Evolutionary conservation across 2,113 vertebrate species (phyloP).

Genomic region (Sminthopsis crassicaudata): DNA sequence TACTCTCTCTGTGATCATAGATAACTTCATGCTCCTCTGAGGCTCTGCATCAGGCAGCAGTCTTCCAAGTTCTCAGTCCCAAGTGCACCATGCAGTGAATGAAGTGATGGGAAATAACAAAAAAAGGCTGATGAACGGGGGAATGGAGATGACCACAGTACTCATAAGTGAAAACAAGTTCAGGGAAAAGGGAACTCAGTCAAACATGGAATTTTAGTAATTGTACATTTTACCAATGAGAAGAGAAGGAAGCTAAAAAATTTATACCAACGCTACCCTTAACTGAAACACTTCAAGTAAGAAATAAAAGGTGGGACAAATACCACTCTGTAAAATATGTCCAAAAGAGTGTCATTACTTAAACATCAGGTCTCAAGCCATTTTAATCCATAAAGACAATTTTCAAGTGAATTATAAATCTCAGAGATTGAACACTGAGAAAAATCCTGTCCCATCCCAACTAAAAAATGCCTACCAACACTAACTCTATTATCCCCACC

Average conservation of each 20-base stretch:
- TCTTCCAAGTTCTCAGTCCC: neutral
- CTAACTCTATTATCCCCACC: neutral
- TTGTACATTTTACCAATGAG: neutral
- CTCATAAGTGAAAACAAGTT: neutral
- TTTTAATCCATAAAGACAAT: neutral
- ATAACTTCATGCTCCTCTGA: neutral
- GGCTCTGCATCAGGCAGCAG: neutral
- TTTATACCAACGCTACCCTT: neutral
- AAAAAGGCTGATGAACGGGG: neutral
- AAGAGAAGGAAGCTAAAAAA: neutral
- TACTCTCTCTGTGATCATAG: neutral
- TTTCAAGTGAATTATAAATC: neutral
- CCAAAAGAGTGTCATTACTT: neutral
- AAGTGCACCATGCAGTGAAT: neutral
- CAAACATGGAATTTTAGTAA: neutral
- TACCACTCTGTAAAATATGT: neutral
- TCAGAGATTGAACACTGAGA: neutral
- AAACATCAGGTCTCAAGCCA: neutral
- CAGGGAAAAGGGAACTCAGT: neutral
- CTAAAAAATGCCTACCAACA: no score
- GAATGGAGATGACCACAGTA: neutral
- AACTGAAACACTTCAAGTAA: neutral
- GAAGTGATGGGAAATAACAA: neutral
- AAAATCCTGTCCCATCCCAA: neutral
- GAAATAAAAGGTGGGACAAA: neutral